Evolutionary conservation across 2,888 invertebrate species (phyloP), one percentile per base, ranked within the genome.

Genomic region (Oxystoma pomonae): DNA sequence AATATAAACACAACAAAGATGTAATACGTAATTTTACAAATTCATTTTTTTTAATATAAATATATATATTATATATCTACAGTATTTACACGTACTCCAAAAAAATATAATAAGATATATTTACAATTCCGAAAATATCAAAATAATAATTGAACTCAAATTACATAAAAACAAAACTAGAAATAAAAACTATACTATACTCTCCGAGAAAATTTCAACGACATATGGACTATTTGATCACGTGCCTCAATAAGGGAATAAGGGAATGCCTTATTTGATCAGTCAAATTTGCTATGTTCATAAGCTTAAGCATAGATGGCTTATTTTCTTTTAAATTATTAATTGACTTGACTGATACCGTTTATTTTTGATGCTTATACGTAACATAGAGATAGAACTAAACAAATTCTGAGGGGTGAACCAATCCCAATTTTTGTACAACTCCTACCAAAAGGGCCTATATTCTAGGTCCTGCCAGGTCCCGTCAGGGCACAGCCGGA

Each of bases 1-100:
- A 67, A 65, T 64, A 65, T 65, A 69, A 67, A 69, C 67, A 63
- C 63, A 67, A 71, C 73, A 74, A 70, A 72, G 72, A 70, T 71
- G 71, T 72, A 73, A 76, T 76, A 76, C 75, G 76, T 77, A 78
- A 76, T 77, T 74, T 64, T 78, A 78, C 76, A 77, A 75, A 73
- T 35, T 35, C 35, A 35, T 53, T 19, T 50, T 9, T 50, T 53
- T 53, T 70, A 62, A 68, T 68, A 75, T 74, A 74, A 73, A 75
- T 74, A 75, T 74, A 67, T 70, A 72, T n/a, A 73, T 71, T 76
- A 77, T 77, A 71, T 75, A 76, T 53, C 75, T 77, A 70, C 67
- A 70, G 72, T 74, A 76, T 77, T 71, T 76, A 76, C 72, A 75
- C 53, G n/a, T 53, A 5, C 16, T 53, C n/a, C 53, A 53, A 53